These are phyloP conservation scores for Crotalus helleri DNA, from an alignment of 2,113 vertebrate genomes.

Conservation along the genomic window DNA sequence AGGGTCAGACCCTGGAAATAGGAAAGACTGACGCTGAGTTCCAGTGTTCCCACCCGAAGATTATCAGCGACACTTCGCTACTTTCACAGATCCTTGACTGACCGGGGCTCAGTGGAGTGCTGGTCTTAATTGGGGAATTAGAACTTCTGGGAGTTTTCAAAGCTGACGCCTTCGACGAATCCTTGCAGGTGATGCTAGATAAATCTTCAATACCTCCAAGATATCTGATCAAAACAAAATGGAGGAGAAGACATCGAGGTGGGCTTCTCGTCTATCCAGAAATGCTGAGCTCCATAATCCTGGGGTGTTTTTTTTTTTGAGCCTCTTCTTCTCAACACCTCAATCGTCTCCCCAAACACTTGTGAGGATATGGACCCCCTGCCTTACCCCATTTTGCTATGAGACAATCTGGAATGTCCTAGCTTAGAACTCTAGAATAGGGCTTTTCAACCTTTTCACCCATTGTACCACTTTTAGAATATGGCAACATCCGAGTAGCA, in stretches of 20 bases:
- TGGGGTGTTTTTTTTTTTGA: too few species aligned
- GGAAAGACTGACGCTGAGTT: neutral
- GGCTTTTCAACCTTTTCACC: too few species aligned
- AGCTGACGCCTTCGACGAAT: conserved; percentile 16
- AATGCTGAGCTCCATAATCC: neutral
- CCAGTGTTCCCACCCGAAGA: neutral
- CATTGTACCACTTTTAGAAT: too few species aligned
- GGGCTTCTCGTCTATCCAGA: neutral
- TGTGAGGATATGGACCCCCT: neutral
- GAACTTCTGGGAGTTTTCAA: conserved; percentile 49
- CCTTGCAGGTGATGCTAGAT: conserved; percentile 67
- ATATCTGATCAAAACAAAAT: conserved; percentile 53
- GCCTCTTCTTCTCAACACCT: neutral
- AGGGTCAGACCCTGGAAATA: accelerated
- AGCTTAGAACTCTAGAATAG: too few species aligned
- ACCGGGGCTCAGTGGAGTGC: conserved; percentile 72
- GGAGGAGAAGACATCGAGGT: too few species aligned
- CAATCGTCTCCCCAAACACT: neutral
- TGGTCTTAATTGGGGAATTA: conserved; percentile 58
- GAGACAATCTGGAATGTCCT: too few species aligned
- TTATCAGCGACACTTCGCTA: neutral
- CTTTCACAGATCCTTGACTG: neutral
- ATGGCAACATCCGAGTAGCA: too few species aligned
- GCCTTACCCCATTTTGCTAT: too few species aligned
- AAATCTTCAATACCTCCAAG: conserved; percentile 72